Base-by-base conservation (phyloP, 2,797 vertebrate genomes). In the Euphonia xanthogaster region DNA sequence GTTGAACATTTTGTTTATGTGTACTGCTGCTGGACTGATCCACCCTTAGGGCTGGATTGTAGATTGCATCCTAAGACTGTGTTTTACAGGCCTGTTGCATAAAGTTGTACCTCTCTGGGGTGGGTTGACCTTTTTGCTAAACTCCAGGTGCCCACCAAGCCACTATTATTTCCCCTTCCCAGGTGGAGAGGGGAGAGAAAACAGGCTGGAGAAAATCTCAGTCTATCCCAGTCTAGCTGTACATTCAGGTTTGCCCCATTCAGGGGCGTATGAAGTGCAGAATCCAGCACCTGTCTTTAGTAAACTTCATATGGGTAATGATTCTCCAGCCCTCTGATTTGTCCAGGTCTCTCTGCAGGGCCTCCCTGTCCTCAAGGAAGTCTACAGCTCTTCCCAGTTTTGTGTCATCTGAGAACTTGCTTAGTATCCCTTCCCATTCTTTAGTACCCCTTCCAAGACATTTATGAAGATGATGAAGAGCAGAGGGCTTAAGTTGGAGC, bases 211-310 rank as follows among this genome's bases (percentile, higher is more conserved):
- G 40, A 79, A 58, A 15, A n/a, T n/a, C n/a, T n/a, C n/a, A n/a
- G n/a, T n/a, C n/a, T n/a, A n/a, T n/a, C n/a, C 10, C 23, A 33
- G 20, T 42, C 20, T 33, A 20, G 24, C 30, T 4, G 5, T 68
- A 35, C 21, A 25, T 24, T 16, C 44, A 24, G 20, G 8, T 20
- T 7, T 80, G 24, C 10, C 53, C 16, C 25, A 21, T 6, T 1
- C 40, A 42, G 40, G 40, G 40, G 17, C 40, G 18, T 18, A 42
- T 42, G 40, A 42, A 42, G 5, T 42, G 16, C 35, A 50, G 44
- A 42, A 50, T 79, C 44, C 0, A 0, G 35, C 7, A 24, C 24
- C 35, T 50, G 8, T 21, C 31, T 4, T 68, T 35, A 4, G 50
- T 50, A 4, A 15, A 35, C 8, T 42, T 68, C 22, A 24, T 8